A percentile compares a stretch with the other conserved stretches of the same genome.
Conservation (phyloP, 2,113 vertebrate species). For the Ciconia stormi region DNA sequence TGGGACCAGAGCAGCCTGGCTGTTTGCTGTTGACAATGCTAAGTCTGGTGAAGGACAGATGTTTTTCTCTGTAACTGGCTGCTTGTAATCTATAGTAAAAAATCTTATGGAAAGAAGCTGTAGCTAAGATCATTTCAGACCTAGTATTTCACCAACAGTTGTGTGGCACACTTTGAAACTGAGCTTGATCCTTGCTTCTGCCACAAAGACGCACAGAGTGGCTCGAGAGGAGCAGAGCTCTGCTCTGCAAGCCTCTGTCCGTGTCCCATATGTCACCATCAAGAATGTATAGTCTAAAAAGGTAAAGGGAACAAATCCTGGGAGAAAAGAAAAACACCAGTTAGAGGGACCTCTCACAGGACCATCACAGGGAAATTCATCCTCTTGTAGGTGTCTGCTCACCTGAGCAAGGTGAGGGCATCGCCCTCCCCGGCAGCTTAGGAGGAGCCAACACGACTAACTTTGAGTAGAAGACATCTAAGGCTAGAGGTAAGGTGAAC, state of each 20-base stretch:
- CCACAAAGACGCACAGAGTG: background rate
- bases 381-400: background rate
- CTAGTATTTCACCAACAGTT: background rate
- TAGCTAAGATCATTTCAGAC: background rate
- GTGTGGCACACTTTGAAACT: background rate
- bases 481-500: background rate
- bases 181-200: background rate
- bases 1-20: background rate
- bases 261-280: background rate
- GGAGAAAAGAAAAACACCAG: background rate
- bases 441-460: background rate
- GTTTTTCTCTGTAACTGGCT: background rate
- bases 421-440: accelerated
- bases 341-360: background rate
- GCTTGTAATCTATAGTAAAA: background rate
- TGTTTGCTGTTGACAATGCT: background rate
- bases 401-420: background rate
- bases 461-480: background rate
- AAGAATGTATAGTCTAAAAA: background rate
- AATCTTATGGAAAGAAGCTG: background rate
- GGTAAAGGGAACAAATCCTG: background rate
- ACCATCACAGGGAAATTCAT: background rate
- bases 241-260: background rate
- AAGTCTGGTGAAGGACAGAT: background rate
- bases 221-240: background rate